phyloP scores from a whole-genome alignment of 2,888 invertebrate species.

The Patella ulyssiponensis region DNA sequence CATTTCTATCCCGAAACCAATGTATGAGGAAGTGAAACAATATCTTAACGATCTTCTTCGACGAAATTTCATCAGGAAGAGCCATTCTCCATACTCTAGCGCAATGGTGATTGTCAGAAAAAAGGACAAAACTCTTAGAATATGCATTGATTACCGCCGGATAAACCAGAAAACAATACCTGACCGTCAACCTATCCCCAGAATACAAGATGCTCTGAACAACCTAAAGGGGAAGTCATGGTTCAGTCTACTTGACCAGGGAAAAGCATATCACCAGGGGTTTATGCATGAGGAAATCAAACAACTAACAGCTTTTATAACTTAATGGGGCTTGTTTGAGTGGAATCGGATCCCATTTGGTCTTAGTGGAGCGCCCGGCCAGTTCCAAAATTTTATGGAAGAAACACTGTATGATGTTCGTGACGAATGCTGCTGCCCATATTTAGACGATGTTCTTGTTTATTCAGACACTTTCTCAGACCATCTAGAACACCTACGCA shows the following conservation, averaged over 20 bases:
- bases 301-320: conserved; percentile 37
- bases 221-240: conserved; percentile 27
- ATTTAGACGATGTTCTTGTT: conserved; percentile 35
- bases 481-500: conserved; percentile 21
- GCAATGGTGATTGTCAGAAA: conserved; percentile 32
- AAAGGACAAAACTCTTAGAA: conserved; percentile 26
- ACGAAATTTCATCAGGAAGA: conserved; percentile 35
- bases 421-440: conserved; percentile 27
- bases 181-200: conserved; percentile 34
- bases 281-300: conserved; percentile 25
- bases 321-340: conserved; percentile 30
- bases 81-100: conserved; percentile 30
- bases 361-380: conserved; percentile 30
- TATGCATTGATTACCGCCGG: conserved; percentile 34
- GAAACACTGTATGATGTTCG: conserved; percentile 24
- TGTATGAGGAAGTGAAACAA: conserved; percentile 44
- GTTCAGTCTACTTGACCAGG: conserved; percentile 34
- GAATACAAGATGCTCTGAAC: conserved; percentile 32
- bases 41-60: conserved; percentile 36
- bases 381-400: conserved; percentile 35
- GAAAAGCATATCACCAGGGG: conserved; percentile 34
- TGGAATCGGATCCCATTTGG: conserved; percentile 36
- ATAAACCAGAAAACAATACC: conserved; percentile 31
- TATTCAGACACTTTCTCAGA: conserved; percentile 25
- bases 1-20: conserved; percentile 34